Evolutionary conservation across 2,797 vertebrate species (phyloP).

Genomic region (Karalla daura): DNA sequence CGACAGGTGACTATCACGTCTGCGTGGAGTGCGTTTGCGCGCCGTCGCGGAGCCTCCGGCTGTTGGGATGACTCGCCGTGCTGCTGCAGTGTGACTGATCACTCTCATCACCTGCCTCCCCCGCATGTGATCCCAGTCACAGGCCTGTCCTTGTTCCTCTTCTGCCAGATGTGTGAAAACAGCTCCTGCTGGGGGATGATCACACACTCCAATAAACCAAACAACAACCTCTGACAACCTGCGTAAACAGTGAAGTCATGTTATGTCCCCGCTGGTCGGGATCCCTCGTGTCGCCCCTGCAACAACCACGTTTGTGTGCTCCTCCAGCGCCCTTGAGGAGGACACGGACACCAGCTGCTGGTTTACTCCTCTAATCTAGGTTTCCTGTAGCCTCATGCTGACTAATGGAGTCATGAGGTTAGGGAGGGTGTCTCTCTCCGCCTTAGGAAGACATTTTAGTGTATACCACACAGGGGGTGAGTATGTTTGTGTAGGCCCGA

Average conservation of each 20-base stretch:
- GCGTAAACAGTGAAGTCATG: conserved; percentile 3
- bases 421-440: conserved; percentile 11
- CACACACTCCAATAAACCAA: conserved; percentile 58
- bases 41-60: conserved; percentile 58
- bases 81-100: conserved; percentile 76
- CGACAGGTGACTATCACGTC: conserved; percentile 60
- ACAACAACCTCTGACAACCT: conserved; percentile 53
- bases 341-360: neutral
- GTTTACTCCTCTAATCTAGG: conserved; percentile 13
- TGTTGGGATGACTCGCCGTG: conserved; percentile 71
- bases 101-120: conserved; percentile 81
- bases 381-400: neutral
- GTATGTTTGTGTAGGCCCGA: conserved; percentile 19
- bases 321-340: conserved; percentile 6
- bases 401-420: conserved; percentile 29
- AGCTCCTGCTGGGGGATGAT: conserved; percentile 47
- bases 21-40: conserved; percentile 13
- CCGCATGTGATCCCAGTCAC: conserved; percentile 83
- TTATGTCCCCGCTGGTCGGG: conserved; percentile 3
- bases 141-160: conserved; percentile 78
- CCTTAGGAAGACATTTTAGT: conserved; percentile 13
- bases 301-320: conserved; percentile 21
- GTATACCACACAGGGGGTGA: neutral
- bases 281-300: neutral
- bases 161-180: conserved; percentile 73